phyloP scores from a whole-genome alignment of 2,113 vertebrate genomes.

The Furnarius figulus region DNA sequence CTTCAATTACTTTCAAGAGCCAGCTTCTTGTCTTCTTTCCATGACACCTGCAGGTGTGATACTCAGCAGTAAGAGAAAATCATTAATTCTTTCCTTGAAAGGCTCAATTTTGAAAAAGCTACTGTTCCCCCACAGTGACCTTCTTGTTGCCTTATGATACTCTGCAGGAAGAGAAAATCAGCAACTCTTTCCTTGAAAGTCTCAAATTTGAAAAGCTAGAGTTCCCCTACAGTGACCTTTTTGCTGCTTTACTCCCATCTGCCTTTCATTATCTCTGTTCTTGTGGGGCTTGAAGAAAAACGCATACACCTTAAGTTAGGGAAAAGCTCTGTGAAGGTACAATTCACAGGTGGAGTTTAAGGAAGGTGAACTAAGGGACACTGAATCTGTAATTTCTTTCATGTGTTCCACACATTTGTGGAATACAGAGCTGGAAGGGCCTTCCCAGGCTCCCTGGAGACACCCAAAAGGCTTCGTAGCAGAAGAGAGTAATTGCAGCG shows the following conservation, averaged over 20 bases:
- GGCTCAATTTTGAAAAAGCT: slow-evolving; percentile 20
- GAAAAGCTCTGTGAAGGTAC: background rate
- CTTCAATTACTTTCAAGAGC: background rate
- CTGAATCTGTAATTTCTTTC: slow-evolving; percentile 36
- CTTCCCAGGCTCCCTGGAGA: slow-evolving; percentile 7
- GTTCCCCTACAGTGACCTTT: slow-evolving; percentile 17
- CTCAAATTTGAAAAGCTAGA: slow-evolving; percentile 45
- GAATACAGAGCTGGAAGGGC: background rate
- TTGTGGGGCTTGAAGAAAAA: slow-evolving; percentile 19
- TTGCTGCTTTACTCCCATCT: slow-evolving; percentile 30
- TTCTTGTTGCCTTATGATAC: slow-evolving; percentile 53
- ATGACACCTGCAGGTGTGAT: background rate
- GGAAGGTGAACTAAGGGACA: slow-evolving; percentile 27
- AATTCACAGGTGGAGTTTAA: slow-evolving; percentile 31
- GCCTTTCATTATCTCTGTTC: slow-evolving; percentile 49
- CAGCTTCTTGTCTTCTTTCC: background rate
- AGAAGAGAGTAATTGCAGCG: slow-evolving; percentile 29
- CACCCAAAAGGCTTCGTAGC: background rate
- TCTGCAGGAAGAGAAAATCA: slow-evolving; percentile 53
- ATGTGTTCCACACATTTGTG: background rate
- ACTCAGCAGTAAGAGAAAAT: slow-evolving; percentile 9
- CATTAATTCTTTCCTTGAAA: slow-evolving; percentile 50
- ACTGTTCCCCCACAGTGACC: background rate
- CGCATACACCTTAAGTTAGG: background rate
- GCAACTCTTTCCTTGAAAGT: slow-evolving; percentile 53